These are phyloP conservation scores for Trachelipus rathkii DNA, from an alignment of 1,140 invertebrate genomes.

Conservation along the genomic window DNA sequence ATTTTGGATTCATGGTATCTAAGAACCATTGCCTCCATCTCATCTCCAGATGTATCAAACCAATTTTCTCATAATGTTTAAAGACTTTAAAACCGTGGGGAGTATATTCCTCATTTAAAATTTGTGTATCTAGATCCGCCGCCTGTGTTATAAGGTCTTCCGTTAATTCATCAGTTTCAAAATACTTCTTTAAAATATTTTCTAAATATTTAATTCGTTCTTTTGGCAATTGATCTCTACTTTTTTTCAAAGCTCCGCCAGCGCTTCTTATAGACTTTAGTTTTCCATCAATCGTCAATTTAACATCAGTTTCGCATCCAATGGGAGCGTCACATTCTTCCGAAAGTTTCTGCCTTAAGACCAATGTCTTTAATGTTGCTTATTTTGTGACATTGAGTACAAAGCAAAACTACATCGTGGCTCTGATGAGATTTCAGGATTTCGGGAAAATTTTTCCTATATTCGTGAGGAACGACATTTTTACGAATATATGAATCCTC, in stretches of 20 bases:
- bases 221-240: conserved; percentile 33
- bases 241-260: conserved; percentile 60
- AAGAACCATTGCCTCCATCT: conserved; percentile 75
- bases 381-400: conserved; percentile 66
- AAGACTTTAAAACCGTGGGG: conserved; percentile 68
- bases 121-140: conserved; percentile 48
- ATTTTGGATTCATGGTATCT: conserved; percentile 64
- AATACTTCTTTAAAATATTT: conserved; percentile 49
- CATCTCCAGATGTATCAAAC: conserved; percentile 66
- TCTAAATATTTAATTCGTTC: conserved; percentile 44
- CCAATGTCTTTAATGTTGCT: conserved; percentile 65
- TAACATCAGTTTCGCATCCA: conserved; percentile 50
- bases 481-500: conserved; percentile 68
- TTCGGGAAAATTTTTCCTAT: conserved; percentile 73
- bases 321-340: conserved; percentile 63
- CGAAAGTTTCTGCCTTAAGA: conserved; percentile 61
- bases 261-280: conserved; percentile 62
- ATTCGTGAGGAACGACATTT: conserved; percentile 77
- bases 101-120: conserved; percentile 56
- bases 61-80: conserved; percentile 56
- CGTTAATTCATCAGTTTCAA: conserved; percentile 47
- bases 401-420: conserved; percentile 74
- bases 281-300: conserved; percentile 47
- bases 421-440: conserved; percentile 77
- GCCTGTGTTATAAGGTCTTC: conserved; percentile 49